Evolutionary conservation across 2,888 invertebrate genomes (phyloP).

Genomic region (Tanypteryx hageni): DNA sequence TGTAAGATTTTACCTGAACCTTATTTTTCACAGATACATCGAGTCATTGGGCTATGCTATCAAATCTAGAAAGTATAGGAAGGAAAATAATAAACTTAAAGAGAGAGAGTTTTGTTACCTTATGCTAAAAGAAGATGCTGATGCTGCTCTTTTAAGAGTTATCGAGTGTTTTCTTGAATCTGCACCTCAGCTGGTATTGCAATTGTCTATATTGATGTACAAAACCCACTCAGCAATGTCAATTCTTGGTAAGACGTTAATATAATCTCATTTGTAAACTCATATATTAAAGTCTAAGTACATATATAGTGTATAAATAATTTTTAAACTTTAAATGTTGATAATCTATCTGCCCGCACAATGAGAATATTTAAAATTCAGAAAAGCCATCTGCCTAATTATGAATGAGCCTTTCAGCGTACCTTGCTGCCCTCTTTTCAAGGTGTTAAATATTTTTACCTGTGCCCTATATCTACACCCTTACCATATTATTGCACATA

Average conservation of each 20-base stretch:
- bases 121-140: slow-evolving; percentile 88
- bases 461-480: too few species aligned
- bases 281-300: neutral
- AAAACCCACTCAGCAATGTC: slow-evolving; percentile 65
- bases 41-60: slow-evolving; percentile 80
- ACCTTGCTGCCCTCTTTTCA: too few species aligned
- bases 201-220: slow-evolving; percentile 81
- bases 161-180: slow-evolving; percentile 90
- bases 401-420: too few species aligned
- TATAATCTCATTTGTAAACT: neutral
- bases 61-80: slow-evolving; percentile 81
- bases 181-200: slow-evolving; percentile 88
- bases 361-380: too few species aligned
- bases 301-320: neutral
- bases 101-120: slow-evolving; percentile 83
- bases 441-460: too few species aligned
- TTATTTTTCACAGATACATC: slow-evolving; percentile 71
- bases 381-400: too few species aligned
- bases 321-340: neutral
- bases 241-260: neutral
- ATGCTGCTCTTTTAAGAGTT: slow-evolving; percentile 85
- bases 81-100: slow-evolving; percentile 77
- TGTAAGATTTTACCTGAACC: slow-evolving; percentile 35
- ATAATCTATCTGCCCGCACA: too few species aligned
- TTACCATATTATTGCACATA: too few species aligned